Conservation (phyloP, 2,113 vertebrate species). For the Melanerpes aurifrons region DNA sequence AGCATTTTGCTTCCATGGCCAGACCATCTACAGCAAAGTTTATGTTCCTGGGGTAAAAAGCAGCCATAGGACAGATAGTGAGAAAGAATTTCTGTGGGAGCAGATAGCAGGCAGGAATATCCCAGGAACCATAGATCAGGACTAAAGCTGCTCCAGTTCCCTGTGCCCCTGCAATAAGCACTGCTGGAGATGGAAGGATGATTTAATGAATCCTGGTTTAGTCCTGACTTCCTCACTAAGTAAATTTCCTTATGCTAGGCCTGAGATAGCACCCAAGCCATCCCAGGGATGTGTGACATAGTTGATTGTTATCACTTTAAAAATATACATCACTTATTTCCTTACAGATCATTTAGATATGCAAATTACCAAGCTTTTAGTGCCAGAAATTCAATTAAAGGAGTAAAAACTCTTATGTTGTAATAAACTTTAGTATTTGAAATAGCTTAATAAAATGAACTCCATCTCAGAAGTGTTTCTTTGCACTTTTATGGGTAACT, state of each 20-base stretch:
- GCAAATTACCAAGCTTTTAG: conserved; percentile 58
- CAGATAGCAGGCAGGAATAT: background rate
- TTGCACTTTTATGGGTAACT: conserved; percentile 47
- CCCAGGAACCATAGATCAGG: background rate
- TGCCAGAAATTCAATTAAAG: conserved; percentile 66
- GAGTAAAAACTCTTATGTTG: conserved; percentile 6
- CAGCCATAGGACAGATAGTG: background rate
- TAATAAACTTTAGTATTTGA: conserved; percentile 70
- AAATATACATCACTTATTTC: conserved; percentile 37
- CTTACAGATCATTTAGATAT: conserved; percentile 40
- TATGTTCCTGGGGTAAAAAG: background rate
- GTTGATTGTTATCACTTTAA: background rate
- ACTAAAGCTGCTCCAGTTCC: background rate
- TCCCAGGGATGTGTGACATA: background rate
- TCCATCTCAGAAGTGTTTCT: conserved; percentile 56
- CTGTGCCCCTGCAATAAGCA: background rate
- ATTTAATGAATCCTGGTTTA: background rate
- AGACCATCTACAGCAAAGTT: background rate
- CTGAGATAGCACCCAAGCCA: background rate
- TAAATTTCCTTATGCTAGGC: background rate
- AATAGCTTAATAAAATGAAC: conserved; percentile 74
- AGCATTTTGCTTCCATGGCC: background rate
- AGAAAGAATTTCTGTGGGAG: background rate
- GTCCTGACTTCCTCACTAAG: background rate
- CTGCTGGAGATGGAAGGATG: accelerated